Evolutionary conservation across 2,113 vertebrate genomes (phyloP).

Genomic region (Silurus glanis): DNA sequence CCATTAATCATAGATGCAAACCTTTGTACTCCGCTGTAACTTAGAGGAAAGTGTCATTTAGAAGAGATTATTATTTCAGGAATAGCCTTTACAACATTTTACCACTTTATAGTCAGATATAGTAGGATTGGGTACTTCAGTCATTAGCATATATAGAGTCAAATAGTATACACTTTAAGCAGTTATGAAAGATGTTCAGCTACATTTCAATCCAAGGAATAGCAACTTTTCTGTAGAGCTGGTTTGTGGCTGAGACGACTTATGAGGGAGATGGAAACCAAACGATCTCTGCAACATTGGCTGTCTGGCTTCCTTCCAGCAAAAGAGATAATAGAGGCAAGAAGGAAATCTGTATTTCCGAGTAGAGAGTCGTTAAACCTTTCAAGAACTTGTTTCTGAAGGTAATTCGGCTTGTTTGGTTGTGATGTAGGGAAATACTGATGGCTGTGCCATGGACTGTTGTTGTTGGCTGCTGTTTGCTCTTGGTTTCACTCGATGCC

Average conservation of each 20-base stretch:
- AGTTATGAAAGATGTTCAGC: not conserved
- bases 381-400: conserved; percentile 61
- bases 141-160: not conserved
- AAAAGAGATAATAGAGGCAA: conserved; percentile 43
- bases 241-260: conserved; percentile 43
- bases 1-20: not conserved
- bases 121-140: not conserved
- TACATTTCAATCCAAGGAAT: not conserved
- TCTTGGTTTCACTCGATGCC: conserved; percentile 38
- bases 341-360: conserved; percentile 51
- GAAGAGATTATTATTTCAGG: not conserved
- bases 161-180: not conserved
- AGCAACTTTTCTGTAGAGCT: conserved; percentile 24
- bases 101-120: not conserved
- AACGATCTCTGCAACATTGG: conserved; percentile 39
- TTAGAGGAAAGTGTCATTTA: not conserved
- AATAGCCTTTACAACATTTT: not conserved
- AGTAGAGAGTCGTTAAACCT: conserved; percentile 54
- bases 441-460: conserved; percentile 66
- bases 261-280: conserved; percentile 39
- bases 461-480: conserved; percentile 58
- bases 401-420: conserved; percentile 79
- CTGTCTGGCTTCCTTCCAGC: conserved; percentile 31
- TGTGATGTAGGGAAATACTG: conserved; percentile 70
- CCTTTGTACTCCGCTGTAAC: not conserved